Conservation (phyloP, 2,113 vertebrate species). For the Ophthalmolycus amberensis region DNA sequence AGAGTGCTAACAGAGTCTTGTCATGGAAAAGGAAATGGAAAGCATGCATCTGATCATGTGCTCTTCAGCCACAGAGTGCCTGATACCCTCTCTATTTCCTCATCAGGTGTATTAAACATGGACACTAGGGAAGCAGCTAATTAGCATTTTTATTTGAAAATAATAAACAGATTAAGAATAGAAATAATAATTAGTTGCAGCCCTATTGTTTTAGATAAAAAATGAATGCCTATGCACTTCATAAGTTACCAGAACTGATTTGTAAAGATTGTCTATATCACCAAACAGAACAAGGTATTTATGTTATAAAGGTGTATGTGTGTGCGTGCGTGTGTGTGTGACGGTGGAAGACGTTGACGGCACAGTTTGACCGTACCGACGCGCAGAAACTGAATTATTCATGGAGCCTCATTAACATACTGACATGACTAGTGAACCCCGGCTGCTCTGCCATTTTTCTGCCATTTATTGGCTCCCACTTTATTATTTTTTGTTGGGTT, state of each 20-base stretch:
- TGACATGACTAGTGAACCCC: conserved; percentile 32
- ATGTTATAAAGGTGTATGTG: background rate
- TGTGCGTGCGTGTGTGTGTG: background rate
- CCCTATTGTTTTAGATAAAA: background rate
- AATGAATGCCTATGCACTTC: background rate
- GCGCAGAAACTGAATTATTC: conserved; percentile 57
- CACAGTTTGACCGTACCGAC: conserved; percentile 11
- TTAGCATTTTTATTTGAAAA: background rate
- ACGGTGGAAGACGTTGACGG: conserved; percentile 1
- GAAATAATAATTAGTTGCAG: background rate
- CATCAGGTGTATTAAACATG: background rate
- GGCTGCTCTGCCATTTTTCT: conserved; percentile 38
- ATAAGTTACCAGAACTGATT: background rate
- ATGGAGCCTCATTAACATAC: conserved; percentile 46
- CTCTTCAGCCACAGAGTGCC: background rate
- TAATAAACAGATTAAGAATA: background rate
- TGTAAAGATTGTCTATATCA: background rate
- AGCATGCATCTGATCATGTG: conserved; percentile 33
- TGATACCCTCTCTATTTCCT: background rate
- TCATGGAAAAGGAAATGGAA: conserved; percentile 17
- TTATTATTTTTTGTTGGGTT: background rate
- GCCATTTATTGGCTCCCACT: conserved; percentile 30
- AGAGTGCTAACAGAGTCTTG: background rate
- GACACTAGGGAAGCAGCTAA: background rate
- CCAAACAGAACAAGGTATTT: background rate